These are phyloP conservation scores for Eurypyga helias DNA, from an alignment of 2,113 vertebrate species.

Conservation along the genomic window DNA sequence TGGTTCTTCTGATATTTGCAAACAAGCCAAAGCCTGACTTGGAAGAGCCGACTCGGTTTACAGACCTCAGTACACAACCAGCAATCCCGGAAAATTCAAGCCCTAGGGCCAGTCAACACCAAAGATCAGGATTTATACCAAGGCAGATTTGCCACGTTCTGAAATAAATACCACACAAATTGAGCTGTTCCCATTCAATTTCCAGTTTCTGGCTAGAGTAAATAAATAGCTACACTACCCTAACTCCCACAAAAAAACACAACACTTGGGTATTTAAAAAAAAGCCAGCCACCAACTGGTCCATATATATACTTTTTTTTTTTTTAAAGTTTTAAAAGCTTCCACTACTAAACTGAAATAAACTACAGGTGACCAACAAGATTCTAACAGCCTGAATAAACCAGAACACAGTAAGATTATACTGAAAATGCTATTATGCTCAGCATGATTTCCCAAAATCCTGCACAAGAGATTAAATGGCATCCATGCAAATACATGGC, in stretches of 20 bases:
- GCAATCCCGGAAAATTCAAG: background rate
- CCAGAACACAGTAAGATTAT: background rate
- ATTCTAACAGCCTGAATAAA: background rate
- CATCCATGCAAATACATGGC: background rate
- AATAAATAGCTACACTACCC: background rate
- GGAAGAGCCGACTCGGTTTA: background rate
- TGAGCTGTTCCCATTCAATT: background rate
- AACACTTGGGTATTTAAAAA: background rate
- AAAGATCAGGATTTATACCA: background rate
- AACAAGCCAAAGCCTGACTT: background rate
- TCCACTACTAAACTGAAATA: background rate
- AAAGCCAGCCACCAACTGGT: fast-evolving
- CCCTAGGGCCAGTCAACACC: too few relatives aligned
- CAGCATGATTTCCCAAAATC: background rate
- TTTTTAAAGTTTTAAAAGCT: background rate
- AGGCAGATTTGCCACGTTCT: background rate
- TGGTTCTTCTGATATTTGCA: background rate
- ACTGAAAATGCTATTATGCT: background rate
- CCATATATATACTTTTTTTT: background rate
- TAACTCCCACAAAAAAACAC: background rate
- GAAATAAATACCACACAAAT: background rate
- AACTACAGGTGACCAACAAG: background rate
- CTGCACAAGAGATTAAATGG: background rate
- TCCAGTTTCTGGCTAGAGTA: background rate
- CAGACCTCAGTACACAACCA: fast-evolving